Conservation (phyloP, 2,888 invertebrate genomes). For the Allophyes oxyacanthae region DNA sequence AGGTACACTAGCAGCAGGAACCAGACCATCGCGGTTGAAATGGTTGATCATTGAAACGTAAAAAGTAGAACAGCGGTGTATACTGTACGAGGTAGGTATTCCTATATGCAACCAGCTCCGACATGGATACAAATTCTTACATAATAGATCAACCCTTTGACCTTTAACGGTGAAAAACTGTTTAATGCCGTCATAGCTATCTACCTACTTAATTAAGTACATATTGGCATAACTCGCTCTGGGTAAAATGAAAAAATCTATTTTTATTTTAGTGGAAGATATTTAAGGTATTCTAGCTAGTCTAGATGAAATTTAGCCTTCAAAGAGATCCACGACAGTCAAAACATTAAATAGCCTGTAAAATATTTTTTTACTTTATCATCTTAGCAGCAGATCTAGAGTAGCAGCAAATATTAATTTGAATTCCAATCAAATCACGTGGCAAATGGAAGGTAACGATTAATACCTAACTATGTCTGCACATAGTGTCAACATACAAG, state of each 20-base stretch:
- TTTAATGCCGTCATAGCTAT: neutral
- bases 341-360: constrained; percentile 11
- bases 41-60: constrained; percentile 44
- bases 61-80: constrained; percentile 45
- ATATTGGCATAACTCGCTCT: neutral
- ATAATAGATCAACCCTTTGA: constrained; percentile 29
- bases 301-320: constrained; percentile 29
- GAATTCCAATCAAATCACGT: constrained; percentile 15
- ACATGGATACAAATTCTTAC: constrained; percentile 39
- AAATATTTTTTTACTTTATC: constrained; percentile 11
- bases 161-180: constrained; percentile 24
- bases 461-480: constrained; percentile 37
- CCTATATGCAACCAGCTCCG: no score
- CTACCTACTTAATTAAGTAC: no score
- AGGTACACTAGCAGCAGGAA: constrained; percentile 25
- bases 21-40: constrained; percentile 41
- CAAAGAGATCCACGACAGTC: constrained; percentile 17
- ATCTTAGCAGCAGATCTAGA: no score
- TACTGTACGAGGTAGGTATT: neutral
- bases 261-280: constrained; percentile 10
- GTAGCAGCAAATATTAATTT: constrained; percentile 7
- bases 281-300: no score
- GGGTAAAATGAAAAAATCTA: constrained; percentile 4
- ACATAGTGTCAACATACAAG: constrained; percentile 25
- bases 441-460: constrained; percentile 12